Percentiles rank a stretch among this genome's conserved stretches.
These are phyloP conservation scores for Pygmarrhopalites habei DNA, from an alignment of 1,140 invertebrate species.

Conservation along the genomic window DNA sequence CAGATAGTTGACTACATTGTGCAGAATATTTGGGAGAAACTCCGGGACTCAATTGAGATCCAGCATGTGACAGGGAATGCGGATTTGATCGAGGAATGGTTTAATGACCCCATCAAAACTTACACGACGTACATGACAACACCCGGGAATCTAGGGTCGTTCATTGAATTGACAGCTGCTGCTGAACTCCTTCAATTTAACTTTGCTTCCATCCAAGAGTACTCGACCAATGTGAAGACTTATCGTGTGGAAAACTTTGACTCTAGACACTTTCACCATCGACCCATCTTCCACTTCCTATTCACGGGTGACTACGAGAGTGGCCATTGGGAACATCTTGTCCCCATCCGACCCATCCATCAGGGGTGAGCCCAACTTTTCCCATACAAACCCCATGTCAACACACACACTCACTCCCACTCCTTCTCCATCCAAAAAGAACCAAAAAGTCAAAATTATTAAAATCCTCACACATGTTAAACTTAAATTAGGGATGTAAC, in stretches of 20 bases:
- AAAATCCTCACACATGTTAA: too few relatives aligned
- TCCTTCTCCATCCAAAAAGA: too few relatives aligned
- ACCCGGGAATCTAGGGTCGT: slow-evolving; percentile 15
- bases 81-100: slow-evolving; percentile 3
- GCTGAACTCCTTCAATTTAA: slow-evolving; percentile 14
- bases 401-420: too few relatives aligned
- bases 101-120: slow-evolving; percentile 1
- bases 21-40: slow-evolving; percentile 10
- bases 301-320: slow-evolving; percentile 24
- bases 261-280: neutral
- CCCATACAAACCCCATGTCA: too few relatives aligned
- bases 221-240: neutral
- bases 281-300: slow-evolving; percentile 10
- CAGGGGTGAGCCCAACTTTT: too few relatives aligned
- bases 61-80: slow-evolving; percentile 20
- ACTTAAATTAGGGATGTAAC: too few relatives aligned
- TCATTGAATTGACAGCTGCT: slow-evolving; percentile 18
- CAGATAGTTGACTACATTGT: slow-evolving; percentile 13
- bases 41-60: slow-evolving; percentile 14
- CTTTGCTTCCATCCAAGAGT: slow-evolving; percentile 24
- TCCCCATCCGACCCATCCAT: too few relatives aligned
- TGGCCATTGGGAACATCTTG: slow-evolving; percentile 20
- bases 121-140: slow-evolving; percentile 16
- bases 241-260: slow-evolving; percentile 19
- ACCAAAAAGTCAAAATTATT: too few relatives aligned